phyloP scores from a whole-genome alignment of 1,140 invertebrate species.

The Drosophila simulans region DNA sequence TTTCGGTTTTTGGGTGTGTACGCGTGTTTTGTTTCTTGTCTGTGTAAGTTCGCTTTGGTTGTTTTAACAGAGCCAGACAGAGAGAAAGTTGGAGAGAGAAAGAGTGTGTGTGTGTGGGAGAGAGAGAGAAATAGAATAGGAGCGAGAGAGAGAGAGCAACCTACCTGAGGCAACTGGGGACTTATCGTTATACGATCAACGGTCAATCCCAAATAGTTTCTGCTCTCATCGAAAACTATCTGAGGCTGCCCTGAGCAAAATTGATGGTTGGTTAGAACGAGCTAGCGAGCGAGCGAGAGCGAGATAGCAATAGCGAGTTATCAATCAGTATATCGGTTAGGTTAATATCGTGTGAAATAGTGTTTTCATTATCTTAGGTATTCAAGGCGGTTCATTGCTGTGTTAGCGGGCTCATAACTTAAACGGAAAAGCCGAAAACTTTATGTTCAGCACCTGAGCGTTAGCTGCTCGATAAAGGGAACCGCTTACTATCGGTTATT shows the following conservation, averaged over 20 bases:
- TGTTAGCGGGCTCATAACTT: conserved; percentile 3
- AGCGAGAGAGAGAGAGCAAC: conserved; percentile 54
- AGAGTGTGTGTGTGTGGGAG: conserved; percentile 15
- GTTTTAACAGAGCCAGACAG: conserved; percentile 7
- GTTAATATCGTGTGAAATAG: conserved; percentile 26
- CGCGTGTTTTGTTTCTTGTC: conserved; percentile 26
- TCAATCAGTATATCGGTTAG: conserved; percentile 42
- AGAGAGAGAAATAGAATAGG: conserved; percentile 20
- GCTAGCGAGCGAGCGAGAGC: conserved; percentile 71
- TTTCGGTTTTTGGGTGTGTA: conserved; percentile 16
- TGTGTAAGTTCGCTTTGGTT: conserved; percentile 35
- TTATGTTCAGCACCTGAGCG: background rate
- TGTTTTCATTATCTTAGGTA: conserved; percentile 5
- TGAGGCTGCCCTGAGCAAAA: conserved; percentile 63
- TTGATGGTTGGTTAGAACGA: conserved; percentile 53
- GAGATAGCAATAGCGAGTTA: conserved; percentile 59
- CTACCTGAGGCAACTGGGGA: conserved; percentile 59
- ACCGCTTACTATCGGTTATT: conserved; percentile 5
- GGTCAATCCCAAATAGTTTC: conserved; percentile 51
- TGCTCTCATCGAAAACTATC: conserved; percentile 54
- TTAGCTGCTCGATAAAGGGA: background rate
- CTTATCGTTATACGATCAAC: conserved; percentile 26
- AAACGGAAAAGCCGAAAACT: conserved; percentile 15
- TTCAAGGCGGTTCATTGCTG: conserved; percentile 29
- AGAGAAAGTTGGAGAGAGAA: conserved; percentile 17